phyloP scores from a whole-genome alignment of 2,888 invertebrate genomes.

The Ypsolopha sequella region DNA sequence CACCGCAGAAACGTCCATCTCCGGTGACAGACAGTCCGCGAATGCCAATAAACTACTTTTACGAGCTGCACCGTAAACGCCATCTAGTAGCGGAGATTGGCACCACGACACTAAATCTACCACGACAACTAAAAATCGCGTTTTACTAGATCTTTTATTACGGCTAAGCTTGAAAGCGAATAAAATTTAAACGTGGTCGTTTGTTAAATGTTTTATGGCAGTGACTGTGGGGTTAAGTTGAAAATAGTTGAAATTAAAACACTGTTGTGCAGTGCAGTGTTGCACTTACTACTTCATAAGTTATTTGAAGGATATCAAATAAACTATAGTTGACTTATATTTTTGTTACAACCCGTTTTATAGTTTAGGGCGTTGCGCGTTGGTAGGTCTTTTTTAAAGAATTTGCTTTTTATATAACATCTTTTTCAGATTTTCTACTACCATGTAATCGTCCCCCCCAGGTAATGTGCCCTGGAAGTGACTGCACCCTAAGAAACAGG shows the following conservation, averaged over 20 bases:
- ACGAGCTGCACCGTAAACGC: slow-evolving; percentile 39
- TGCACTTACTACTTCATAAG: neutral
- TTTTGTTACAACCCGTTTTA: neutral
- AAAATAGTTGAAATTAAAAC: neutral
- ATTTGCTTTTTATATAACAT: no score
- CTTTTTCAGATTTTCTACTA: no score
- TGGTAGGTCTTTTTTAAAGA: no score
- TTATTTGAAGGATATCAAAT: neutral
- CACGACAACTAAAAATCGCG: slow-evolving; percentile 19
- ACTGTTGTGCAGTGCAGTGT: neutral
- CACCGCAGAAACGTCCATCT: slow-evolving; percentile 14
- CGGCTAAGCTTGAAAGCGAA: slow-evolving; percentile 37
- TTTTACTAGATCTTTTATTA: slow-evolving; percentile 47
- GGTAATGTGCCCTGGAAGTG: no score
- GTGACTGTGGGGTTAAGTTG: slow-evolving; percentile 5
- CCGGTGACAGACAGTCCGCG: slow-evolving; percentile 21
- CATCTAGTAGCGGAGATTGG: slow-evolving; percentile 56
- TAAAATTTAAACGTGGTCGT: slow-evolving; percentile 56
- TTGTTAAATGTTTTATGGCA: slow-evolving; percentile 29
- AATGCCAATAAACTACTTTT: slow-evolving; percentile 42
- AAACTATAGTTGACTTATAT: neutral
- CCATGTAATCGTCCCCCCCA: no score
- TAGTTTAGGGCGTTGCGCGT: no score
- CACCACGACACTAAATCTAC: slow-evolving; percentile 35
- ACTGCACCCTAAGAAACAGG: no score